A percentile compares a stretch with the other conserved stretches of the same genome.
These are phyloP conservation scores for Diphyllodes magnificus DNA, from an alignment of 2,113 vertebrate genomes.

Conservation along the genomic window DNA sequence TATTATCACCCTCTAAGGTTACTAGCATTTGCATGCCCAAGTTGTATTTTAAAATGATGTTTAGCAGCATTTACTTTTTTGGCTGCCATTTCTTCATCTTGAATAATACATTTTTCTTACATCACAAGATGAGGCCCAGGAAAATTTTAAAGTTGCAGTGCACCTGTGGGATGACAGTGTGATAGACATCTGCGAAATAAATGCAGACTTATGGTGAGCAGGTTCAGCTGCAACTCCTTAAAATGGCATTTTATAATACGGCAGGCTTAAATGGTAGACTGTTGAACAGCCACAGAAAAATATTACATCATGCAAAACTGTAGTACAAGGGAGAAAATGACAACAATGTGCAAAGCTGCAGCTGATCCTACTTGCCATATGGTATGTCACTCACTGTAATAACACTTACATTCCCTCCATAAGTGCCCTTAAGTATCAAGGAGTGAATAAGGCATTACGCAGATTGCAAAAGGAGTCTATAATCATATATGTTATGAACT, in stretches of 20 bases:
- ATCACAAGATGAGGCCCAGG: constrained; percentile 16
- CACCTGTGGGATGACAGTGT: constrained; percentile 33
- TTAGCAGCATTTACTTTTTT: constrained; percentile 56
- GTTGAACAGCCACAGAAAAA: constrained; percentile 43
- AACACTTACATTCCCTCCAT: constrained; percentile 17
- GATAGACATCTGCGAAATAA: constrained; percentile 53
- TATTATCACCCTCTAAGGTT: constrained; percentile 19
- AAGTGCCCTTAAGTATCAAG: constrained; percentile 55
- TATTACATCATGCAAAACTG: constrained; percentile 16
- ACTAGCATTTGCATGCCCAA: background rate
- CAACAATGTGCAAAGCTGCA: constrained; percentile 26
- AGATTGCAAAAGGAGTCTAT: constrained; percentile 32
- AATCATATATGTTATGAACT: background rate
- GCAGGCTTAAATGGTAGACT: constrained; percentile 28
- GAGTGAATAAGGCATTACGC: constrained; percentile 32
- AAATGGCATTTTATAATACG: constrained; percentile 42
- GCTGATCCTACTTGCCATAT: constrained; percentile 52
- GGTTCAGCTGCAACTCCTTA: constrained; percentile 13
- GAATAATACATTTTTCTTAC: constrained; percentile 56
- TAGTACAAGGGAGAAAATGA: background rate
- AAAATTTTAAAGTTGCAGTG: constrained; percentile 7
- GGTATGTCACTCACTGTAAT: constrained; percentile 33
- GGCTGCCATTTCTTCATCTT: constrained; percentile 53
- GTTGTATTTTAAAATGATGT: constrained; percentile 48
- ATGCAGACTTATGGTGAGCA: constrained; percentile 7